These are phyloP conservation scores for Meriones psammophilus DNA, from an alignment of 2,797 vertebrate genomes.

Conservation along the genomic window DNA sequence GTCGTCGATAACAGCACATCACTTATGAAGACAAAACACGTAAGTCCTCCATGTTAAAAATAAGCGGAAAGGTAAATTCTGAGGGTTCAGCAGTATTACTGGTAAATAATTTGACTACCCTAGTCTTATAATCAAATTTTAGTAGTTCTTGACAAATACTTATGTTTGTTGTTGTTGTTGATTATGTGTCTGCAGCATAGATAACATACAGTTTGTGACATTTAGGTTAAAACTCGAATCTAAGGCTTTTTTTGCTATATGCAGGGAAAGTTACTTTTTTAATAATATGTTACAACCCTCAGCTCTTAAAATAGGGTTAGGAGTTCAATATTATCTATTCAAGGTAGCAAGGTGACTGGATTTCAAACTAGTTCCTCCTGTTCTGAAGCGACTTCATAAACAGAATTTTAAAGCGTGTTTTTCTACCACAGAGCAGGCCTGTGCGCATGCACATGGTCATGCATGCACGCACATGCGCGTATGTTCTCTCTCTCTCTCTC, in stretches of 20 bases:
- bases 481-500: no score
- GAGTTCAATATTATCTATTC: conserved; percentile 73
- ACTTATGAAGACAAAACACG: conserved; percentile 24
- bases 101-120: not conserved
- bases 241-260: conserved; percentile 82
- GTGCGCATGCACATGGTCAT: not conserved
- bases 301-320: conserved; percentile 79
- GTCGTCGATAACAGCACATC: conserved; percentile 24
- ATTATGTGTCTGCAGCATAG: conserved; percentile 10
- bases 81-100: not conserved
- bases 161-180: not conserved
- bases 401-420: conserved; percentile 63
- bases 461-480: no score
- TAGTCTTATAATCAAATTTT: conserved; percentile 40
- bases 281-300: conserved; percentile 82
- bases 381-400: conserved; percentile 64
- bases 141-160: conserved; percentile 30
- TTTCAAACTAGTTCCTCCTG: conserved; percentile 53
- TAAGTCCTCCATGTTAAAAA: not conserved
- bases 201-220: conserved; percentile 57
- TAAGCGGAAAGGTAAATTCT: conserved; percentile 9
- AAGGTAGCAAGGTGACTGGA: conserved; percentile 29
- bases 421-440: not conserved
- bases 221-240: conserved; percentile 77
- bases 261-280: conserved; percentile 86